These are phyloP conservation scores for Cephus runcator DNA, from an alignment of 2,888 invertebrate species.

Conservation along the genomic window DNA sequence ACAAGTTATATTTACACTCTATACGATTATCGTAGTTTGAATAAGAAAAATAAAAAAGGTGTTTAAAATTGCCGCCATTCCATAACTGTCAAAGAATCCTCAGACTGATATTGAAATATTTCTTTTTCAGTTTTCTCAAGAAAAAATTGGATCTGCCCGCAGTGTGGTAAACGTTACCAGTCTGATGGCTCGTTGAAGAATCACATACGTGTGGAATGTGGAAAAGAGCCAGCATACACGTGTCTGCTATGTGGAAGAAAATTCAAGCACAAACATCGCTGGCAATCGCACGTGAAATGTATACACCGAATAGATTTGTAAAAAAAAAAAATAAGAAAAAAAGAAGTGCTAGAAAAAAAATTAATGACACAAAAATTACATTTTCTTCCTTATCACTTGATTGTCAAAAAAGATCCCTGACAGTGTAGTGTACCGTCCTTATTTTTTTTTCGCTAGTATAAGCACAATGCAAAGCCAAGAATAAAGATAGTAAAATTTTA, in stretches of 20 bases:
- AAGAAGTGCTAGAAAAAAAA: neutral
- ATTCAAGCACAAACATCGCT: slow-evolving; percentile 29
- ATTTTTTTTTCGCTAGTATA: too few relatives aligned
- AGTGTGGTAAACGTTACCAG: slow-evolving; percentile 54
- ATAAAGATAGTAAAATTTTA: too few relatives aligned
- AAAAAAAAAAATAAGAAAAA: neutral
- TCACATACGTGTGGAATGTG: slow-evolving; percentile 56
- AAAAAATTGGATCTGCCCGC: slow-evolving; percentile 41
- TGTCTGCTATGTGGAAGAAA: slow-evolving; percentile 44
- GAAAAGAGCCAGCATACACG: slow-evolving; percentile 54
- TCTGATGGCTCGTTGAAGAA: slow-evolving; percentile 54
- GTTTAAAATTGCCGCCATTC: too few relatives aligned
- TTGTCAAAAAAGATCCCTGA: too few relatives aligned
- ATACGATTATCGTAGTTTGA: too few relatives aligned
- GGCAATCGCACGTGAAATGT: slow-evolving; percentile 27
- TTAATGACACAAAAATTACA: too few relatives aligned
- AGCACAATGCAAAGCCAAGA: too few relatives aligned
- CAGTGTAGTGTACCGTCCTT: too few relatives aligned
- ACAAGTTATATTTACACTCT: neutral
- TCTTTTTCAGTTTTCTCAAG: neutral
- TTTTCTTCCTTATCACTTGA: too few relatives aligned
- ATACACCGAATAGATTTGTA: slow-evolving; percentile 36
- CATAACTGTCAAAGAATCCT: too few relatives aligned
- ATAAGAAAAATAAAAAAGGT: too few relatives aligned
- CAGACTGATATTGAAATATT: neutral